Evolutionary conservation across 2,888 invertebrate genomes (phyloP).

Genomic region (Xylota sylvarum): DNA sequence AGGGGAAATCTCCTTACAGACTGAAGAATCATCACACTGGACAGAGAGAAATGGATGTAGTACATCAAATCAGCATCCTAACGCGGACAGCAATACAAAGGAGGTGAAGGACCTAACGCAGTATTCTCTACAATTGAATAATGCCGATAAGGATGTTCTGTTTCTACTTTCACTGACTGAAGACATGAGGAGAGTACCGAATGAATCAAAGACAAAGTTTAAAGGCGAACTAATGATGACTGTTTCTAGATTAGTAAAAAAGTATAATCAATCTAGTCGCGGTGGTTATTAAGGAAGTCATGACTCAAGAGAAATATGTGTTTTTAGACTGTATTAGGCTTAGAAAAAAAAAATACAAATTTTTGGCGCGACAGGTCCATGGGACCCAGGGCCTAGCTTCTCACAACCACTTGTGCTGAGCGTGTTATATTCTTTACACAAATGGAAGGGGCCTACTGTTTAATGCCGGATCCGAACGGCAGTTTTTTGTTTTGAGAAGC

Average conservation of each 20-base stretch:
- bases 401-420: too few relatives aligned
- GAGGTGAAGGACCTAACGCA: neutral
- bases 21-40: neutral
- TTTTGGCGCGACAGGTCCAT: too few relatives aligned
- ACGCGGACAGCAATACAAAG: neutral
- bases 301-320: too few relatives aligned
- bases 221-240: slow-evolving; percentile 33
- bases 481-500: too few relatives aligned
- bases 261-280: neutral
- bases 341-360: too few relatives aligned
- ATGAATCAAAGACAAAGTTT: neutral
- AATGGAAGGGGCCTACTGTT: too few relatives aligned
- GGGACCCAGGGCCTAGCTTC: too few relatives aligned
- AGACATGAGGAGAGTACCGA: slow-evolving; percentile 26
- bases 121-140: slow-evolving; percentile 8
- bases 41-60: neutral
- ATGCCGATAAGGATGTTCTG: slow-evolving; percentile 31
- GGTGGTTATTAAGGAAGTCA: neutral
- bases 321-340: too few relatives aligned
- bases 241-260: slow-evolving; percentile 16
- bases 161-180: slow-evolving; percentile 30
- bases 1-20: neutral
- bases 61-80: neutral
- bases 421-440: too few relatives aligned
- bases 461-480: too few relatives aligned